These are phyloP conservation scores for Melieria picta DNA, from an alignment of 2,888 invertebrate species.

Conservation along the genomic window DNA sequence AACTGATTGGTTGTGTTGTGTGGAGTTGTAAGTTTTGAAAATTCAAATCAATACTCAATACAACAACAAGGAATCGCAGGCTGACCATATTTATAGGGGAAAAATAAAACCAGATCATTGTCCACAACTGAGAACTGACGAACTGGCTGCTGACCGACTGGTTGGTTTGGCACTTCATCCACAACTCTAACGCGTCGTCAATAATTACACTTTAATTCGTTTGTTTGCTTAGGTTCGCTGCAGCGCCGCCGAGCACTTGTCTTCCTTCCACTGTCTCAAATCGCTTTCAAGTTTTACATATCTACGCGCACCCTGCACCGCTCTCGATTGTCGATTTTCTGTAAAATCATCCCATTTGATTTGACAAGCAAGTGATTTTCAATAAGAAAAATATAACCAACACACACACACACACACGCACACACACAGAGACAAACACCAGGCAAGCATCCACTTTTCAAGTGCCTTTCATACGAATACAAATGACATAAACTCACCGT, in stretches of 20 bases:
- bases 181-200: neutral
- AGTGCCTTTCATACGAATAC: slow-evolving; percentile 23
- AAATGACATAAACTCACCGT: slow-evolving; percentile 21
- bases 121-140: too few relatives aligned
- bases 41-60: too few relatives aligned
- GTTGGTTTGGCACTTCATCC: too few relatives aligned
- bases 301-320: slow-evolving; percentile 12
- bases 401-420: slow-evolving; percentile 15
- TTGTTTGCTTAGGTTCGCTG: slow-evolving; percentile 25
- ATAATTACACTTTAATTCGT: slow-evolving; percentile 46
- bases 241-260: slow-evolving; percentile 45
- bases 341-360: slow-evolving; percentile 45
- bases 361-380: slow-evolving; percentile 38
- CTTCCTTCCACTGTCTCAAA: slow-evolving; percentile 13
- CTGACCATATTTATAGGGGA: too few relatives aligned
- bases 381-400: slow-evolving; percentile 26
- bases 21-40: too few relatives aligned
- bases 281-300: slow-evolving; percentile 17
- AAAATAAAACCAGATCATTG: too few relatives aligned
- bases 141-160: too few relatives aligned
- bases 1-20: too few relatives aligned
- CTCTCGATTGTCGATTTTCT: slow-evolving; percentile 19
- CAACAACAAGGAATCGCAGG: too few relatives aligned
- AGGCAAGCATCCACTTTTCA: slow-evolving; percentile 5
- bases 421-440: slow-evolving; percentile 6